Conservation (phyloP, 1,140 invertebrate genomes). For the Tetragnatha versicolor region DNA sequence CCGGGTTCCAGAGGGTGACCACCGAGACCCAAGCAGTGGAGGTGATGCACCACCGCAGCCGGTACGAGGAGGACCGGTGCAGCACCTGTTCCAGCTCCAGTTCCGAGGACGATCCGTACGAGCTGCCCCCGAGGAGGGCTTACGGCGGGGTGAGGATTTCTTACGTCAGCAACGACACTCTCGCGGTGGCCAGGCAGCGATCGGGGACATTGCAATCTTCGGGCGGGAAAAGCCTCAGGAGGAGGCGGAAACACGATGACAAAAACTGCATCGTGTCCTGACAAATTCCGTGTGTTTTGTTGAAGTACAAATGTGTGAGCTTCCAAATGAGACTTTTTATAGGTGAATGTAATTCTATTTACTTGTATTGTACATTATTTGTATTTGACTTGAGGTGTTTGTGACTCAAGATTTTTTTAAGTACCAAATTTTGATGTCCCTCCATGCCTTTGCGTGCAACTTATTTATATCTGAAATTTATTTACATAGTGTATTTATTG, state of each 20-base stretch:
- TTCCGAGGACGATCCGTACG: conserved; percentile 75
- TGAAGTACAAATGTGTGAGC: conserved; percentile 43
- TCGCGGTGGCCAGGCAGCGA: conserved; percentile 69
- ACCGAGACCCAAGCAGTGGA: conserved; percentile 64
- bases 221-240: conserved; percentile 33
- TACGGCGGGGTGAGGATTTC: conserved; percentile 83
- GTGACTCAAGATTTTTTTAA: no score
- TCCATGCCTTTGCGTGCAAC: no score
- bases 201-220: conserved; percentile 31
- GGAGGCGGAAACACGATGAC: conserved; percentile 57
- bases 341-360: conserved; percentile 12
- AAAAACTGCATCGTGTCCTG: conserved; percentile 62
- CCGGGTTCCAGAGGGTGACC: conserved; percentile 9
- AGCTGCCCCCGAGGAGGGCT: conserved; percentile 74
- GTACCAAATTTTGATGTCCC: no score
- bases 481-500: no score
- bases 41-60: conserved; percentile 63
- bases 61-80: conserved; percentile 65
- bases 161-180: conserved; percentile 86
- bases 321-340: conserved; percentile 26
- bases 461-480: no score
- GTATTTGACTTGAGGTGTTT: no score
- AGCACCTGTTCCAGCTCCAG: conserved; percentile 83
- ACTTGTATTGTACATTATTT: no score
- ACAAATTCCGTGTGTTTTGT: conserved; percentile 31